A percentile compares a stretch with the other conserved stretches of the same genome.
Evolutionary conservation across 2,888 invertebrate species (phyloP).

Genomic region (Stegophylla sp.): DNA sequence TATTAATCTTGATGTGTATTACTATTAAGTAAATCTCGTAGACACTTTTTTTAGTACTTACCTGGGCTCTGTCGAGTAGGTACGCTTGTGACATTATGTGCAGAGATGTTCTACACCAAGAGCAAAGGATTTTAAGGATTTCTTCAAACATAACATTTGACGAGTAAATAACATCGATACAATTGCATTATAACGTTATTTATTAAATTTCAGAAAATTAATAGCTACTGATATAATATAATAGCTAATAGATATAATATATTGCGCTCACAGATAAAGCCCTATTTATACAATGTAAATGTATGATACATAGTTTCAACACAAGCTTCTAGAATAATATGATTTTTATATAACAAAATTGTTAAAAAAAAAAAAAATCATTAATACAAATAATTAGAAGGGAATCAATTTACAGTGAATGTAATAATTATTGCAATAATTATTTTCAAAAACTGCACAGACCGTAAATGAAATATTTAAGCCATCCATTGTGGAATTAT

Average conservation of each 20-base stretch:
- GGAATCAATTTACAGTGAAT: background rate
- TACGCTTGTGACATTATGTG: no score
- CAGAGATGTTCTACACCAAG: no score
- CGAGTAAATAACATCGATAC: background rate
- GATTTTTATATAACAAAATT: background rate
- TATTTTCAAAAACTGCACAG: background rate
- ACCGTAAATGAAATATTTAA: background rate
- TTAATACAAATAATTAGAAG: background rate
- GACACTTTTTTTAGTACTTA: no score
- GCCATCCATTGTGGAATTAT: background rate
- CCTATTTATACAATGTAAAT: constrained; percentile 9
- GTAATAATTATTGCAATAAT: background rate
- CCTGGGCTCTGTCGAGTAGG: no score
- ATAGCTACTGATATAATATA: constrained; percentile 37
- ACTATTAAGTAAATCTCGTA: no score
- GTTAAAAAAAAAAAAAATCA: background rate
- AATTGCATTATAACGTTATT: constrained; percentile 33
- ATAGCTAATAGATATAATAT: constrained; percentile 19
- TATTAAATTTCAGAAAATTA: constrained; percentile 40
- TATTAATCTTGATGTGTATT: no score
- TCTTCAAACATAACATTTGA: background rate
- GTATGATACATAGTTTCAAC: background rate
- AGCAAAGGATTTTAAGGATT: no score
- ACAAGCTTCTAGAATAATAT: constrained; percentile 5
- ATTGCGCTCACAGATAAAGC: constrained; percentile 40